Percentiles rank a stretch among this genome's conserved stretches.
Conservation (phyloP, 1,140 invertebrate genomes). For the Diachasma alloeum region DNA sequence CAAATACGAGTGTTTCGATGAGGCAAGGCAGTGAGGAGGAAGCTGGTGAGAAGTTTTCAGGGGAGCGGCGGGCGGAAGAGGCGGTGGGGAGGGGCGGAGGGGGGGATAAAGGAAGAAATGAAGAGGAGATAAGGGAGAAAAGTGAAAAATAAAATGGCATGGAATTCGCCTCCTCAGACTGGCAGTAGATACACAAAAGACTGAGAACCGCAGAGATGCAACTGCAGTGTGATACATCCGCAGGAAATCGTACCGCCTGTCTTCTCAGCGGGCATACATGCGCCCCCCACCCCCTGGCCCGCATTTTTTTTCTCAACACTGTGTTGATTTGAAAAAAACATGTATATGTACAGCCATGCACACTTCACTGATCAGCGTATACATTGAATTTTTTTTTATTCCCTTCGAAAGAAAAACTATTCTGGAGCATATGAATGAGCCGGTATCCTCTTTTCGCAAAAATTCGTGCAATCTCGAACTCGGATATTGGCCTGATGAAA, state of each 20-base stretch:
- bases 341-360: neutral
- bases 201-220: neutral
- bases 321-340: constrained; percentile 8
- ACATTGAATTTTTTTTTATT: neutral
- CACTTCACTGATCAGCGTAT: neutral
- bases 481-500: constrained; percentile 9
- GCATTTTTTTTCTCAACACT: neutral
- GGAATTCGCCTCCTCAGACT: neutral
- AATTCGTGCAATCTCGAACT: constrained; percentile 9
- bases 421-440: constrained; percentile 6
- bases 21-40: no score
- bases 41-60: neutral
- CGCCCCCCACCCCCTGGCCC: neutral
- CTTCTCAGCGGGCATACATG: neutral
- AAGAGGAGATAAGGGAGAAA: neutral
- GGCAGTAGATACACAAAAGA: constrained; percentile 12
- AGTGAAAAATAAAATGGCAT: neutral
- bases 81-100: neutral
- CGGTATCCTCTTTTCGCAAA: neutral
- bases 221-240: constrained; percentile 22
- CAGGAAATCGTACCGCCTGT: constrained; percentile 20
- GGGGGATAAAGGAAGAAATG: neutral
- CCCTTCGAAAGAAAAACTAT: neutral
- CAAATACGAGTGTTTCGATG: no score
- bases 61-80: neutral